These are phyloP conservation scores for Onychomys leucogaster DNA, from an alignment of 2,797 vertebrate genomes.

Conservation along the genomic window DNA sequence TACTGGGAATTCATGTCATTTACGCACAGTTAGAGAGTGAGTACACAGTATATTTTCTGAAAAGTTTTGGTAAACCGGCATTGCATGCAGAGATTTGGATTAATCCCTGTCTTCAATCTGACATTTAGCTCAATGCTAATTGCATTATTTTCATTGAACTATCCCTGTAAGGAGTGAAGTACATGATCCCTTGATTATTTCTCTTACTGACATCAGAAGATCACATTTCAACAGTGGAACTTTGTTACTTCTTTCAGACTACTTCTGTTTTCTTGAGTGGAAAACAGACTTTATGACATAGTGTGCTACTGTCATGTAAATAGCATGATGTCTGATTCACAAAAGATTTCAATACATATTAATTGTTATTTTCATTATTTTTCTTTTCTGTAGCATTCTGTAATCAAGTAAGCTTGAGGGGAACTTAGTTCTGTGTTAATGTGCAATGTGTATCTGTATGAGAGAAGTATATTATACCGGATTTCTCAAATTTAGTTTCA, in stretches of 20 bases:
- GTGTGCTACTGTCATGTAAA: not conserved
- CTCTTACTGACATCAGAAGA: not conserved
- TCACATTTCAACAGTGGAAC: not conserved
- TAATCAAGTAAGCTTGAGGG: not conserved
- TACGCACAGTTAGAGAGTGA: constrained; percentile 35
- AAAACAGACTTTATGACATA: constrained; percentile 12
- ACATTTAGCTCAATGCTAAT: not conserved
- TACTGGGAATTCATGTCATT: not conserved
- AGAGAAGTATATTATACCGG: not conserved
- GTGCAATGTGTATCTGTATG: not conserved
- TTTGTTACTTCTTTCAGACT: not conserved
- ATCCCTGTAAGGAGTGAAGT: constrained; percentile 3
- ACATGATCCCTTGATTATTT: not conserved
- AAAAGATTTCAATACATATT: not conserved
- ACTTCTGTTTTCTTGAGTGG: constrained; percentile 40
- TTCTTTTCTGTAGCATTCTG: not conserved
- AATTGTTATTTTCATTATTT: not conserved
- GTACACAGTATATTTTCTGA: constrained; percentile 4
- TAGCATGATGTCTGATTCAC: not conserved
- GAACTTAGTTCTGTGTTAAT: not conserved
- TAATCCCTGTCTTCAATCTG: not conserved
- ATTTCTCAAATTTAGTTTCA: constrained; percentile 19
- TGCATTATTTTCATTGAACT: not conserved
- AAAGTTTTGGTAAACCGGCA: not conserved
- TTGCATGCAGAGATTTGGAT: not conserved